Evolutionary conservation across 2,888 invertebrate species (phyloP), one percentile per base, ranked within the genome.

Genomic region (Elmis aenea): DNA sequence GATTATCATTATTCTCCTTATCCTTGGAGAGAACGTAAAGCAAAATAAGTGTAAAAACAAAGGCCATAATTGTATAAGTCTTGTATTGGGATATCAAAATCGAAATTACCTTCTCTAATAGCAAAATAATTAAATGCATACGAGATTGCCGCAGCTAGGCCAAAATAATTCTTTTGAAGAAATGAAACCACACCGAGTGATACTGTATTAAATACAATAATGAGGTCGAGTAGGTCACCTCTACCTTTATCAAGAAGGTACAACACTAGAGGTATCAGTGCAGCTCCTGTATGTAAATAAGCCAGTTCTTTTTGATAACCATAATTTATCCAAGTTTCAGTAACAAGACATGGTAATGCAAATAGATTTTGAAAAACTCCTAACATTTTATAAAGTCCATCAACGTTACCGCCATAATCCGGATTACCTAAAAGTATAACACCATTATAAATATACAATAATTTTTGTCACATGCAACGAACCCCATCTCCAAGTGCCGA

Each of bases 401-500:
- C 22, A 9, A 34, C 20, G 5, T 29, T 25, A 21, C 26, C 14
- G 4, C 39, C 39, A 29, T 39, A 26, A 8, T 23, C 25, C 12
- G 39, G 34, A 22, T 33, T 33, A 9, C 39, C 39, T 39, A 14
- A 30, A 39, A 34, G 3, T 13, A 34, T 13, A 27, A 14, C 5
- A 18, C 5, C 18, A 8, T 18, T 18, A 18, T 18, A 5, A 18
- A 18, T n/a, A n/a, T n/a, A n/a, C n/a, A n/a, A n/a, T n/a, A n/a
- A n/a, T n/a, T n/a, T n/a, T n/a, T n/a, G n/a, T n/a, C n/a, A n/a
- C n/a, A n/a, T n/a, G n/a, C n/a, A n/a, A 38, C 37, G 42, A 49
- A 57, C 65, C 66, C 58, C 59, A 64, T 52, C 58, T 55, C 62
- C 62, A 63, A 18, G 62, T 23, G 15, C 65, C 64, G 8, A 64